Conservation (phyloP, 2,113 vertebrate species). For the Microtus richardsoni region DNA sequence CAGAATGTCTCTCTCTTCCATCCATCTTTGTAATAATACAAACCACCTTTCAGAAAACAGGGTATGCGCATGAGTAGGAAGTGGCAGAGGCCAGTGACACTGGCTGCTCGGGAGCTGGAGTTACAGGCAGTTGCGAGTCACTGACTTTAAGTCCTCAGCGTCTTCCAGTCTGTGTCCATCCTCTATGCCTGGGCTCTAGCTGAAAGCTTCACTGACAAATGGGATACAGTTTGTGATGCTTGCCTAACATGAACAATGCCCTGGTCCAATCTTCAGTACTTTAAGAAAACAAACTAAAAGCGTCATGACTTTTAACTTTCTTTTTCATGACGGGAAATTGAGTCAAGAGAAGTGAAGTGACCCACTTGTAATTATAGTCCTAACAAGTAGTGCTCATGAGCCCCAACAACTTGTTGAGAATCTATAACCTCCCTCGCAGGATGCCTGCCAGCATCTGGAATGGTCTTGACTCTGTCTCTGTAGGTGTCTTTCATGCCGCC, state of each 20-base stretch:
- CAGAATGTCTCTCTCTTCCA: conserved; percentile 14
- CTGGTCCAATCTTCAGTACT: too few species aligned
- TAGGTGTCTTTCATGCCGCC: not conserved
- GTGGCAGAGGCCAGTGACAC: not conserved
- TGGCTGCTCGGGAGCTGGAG: not conserved
- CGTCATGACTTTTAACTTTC: not conserved
- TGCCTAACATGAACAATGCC: not conserved
- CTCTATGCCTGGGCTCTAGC: not conserved
- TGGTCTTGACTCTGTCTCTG: not conserved
- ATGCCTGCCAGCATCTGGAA: not conserved
- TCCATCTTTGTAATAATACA: not conserved
- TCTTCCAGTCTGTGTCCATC: not conserved
- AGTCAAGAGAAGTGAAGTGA: not conserved
- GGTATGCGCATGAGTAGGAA: not conserved
- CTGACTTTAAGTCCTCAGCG: not conserved
- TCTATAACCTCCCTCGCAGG: not conserved
- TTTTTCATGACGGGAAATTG: not conserved
- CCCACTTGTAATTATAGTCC: not conserved
- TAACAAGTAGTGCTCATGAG: not conserved
- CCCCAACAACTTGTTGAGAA: not conserved
- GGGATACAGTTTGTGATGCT: not conserved
- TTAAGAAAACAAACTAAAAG: not conserved
- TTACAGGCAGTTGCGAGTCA: not conserved
- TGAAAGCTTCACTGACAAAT: not conserved
- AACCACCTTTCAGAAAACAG: not conserved